Conservation (phyloP, 2,797 vertebrate species). For the Taenioides sp. region DNA sequence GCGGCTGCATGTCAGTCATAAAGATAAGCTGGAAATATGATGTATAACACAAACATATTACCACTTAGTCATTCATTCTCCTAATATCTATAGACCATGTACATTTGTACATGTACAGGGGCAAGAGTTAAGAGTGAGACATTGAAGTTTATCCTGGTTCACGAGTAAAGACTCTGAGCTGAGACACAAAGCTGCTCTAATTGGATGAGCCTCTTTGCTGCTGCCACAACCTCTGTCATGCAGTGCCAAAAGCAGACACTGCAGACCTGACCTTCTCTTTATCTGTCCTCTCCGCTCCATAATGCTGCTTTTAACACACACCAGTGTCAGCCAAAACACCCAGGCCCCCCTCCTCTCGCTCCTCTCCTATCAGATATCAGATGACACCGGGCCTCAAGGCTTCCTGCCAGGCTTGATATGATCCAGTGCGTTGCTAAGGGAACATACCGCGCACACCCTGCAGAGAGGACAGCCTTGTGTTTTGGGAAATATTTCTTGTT, state of each 20-base stretch:
- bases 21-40: background rate
- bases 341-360: slow-evolving; percentile 34
- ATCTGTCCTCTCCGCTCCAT: slow-evolving; percentile 45
- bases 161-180: slow-evolving; percentile 43
- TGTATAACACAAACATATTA: background rate
- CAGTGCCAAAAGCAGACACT: slow-evolving; percentile 37
- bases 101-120: slow-evolving; percentile 15
- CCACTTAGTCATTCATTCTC: slow-evolving; percentile 26
- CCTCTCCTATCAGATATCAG: slow-evolving; percentile 70
- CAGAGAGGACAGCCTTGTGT: slow-evolving; percentile 31
- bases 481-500: slow-evolving; percentile 45
- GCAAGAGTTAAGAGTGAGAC: slow-evolving; percentile 1
- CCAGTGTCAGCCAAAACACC: slow-evolving; percentile 58
- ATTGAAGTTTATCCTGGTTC: slow-evolving; percentile 47
- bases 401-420: slow-evolving; percentile 67
- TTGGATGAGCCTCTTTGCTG: slow-evolving; percentile 54
- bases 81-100: background rate
- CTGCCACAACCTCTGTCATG: slow-evolving; percentile 30
- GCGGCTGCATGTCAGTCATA: background rate
- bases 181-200: slow-evolving; percentile 62
- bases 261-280: slow-evolving; percentile 59
- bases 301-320: slow-evolving; percentile 31
- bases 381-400: slow-evolving; percentile 69
- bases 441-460: slow-evolving; percentile 36
- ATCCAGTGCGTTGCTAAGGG: slow-evolving; percentile 64